A percentile compares a stretch with the other conserved stretches of the same genome.
Conservation (phyloP, 1,140 invertebrate genomes). For the Xylocopa sonorina region DNA sequence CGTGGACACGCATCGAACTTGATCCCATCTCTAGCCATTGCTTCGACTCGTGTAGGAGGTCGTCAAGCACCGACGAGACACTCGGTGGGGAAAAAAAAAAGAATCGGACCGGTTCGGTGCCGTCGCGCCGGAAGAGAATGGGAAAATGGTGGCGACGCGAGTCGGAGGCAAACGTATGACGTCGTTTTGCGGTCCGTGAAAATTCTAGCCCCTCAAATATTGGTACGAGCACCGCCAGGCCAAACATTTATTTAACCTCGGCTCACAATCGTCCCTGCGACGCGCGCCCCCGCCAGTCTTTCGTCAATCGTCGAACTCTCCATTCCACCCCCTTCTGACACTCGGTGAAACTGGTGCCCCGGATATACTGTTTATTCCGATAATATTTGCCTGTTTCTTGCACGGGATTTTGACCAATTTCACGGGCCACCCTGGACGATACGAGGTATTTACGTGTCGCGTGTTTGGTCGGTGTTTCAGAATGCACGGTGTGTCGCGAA, state of each 20-base stretch:
- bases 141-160: conserved; percentile 19
- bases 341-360: background rate
- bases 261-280: background rate
- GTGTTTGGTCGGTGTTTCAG: too few relatives aligned
- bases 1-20: too few relatives aligned
- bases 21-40: too few relatives aligned
- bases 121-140: conserved; percentile 24
- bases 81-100: background rate
- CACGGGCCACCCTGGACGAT: background rate
- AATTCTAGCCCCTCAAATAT: conserved; percentile 66
- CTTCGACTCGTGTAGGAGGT: background rate
- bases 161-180: conserved; percentile 51
- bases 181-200: conserved; percentile 61
- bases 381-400: conserved; percentile 14
- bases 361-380: conserved; percentile 15
- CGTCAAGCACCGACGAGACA: conserved; percentile 2
- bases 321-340: background rate
- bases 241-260: conserved; percentile 64
- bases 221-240: conserved; percentile 47
- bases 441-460: background rate
- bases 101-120: conserved; percentile 32
- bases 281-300: background rate
- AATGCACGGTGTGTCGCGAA: too few relatives aligned
- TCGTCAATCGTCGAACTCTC: conserved; percentile 15
- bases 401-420: background rate